Conservation (phyloP, 2,797 vertebrate genomes). For the Anisognathus igniventris region DNA sequence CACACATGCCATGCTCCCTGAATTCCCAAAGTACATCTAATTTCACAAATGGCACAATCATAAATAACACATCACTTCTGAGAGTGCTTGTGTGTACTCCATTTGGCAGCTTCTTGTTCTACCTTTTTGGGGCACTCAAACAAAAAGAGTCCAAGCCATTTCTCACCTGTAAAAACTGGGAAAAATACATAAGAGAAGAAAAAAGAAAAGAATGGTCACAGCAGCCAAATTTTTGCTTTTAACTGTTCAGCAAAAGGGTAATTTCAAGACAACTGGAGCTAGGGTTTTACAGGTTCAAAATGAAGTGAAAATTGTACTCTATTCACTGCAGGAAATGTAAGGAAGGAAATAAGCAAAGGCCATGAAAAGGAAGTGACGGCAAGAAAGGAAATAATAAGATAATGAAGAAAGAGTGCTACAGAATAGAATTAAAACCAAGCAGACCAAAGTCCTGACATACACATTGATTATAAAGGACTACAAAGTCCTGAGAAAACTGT, state of each 20-base stretch:
- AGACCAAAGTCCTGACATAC: neutral
- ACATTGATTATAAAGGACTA: neutral
- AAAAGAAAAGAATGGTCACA: neutral
- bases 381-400: neutral
- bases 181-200: neutral
- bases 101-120: neutral
- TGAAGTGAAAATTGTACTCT: neutral
- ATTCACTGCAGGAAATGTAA: neutral
- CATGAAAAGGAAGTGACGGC: neutral
- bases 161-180: neutral
- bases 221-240: neutral
- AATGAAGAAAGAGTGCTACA: neutral
- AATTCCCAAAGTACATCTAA: neutral
- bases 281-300: neutral
- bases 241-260: neutral
- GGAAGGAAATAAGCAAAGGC: neutral
- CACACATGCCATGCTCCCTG: neutral
- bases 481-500: neutral
- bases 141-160: neutral
- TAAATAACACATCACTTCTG: neutral
- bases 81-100: neutral
- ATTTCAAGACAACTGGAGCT: neutral
- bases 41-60: neutral
- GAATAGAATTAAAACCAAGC: neutral
- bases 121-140: neutral